Evolutionary conservation across 2,797 vertebrate species (phyloP).

Genomic region (Tragelaphus oryx): DNA sequence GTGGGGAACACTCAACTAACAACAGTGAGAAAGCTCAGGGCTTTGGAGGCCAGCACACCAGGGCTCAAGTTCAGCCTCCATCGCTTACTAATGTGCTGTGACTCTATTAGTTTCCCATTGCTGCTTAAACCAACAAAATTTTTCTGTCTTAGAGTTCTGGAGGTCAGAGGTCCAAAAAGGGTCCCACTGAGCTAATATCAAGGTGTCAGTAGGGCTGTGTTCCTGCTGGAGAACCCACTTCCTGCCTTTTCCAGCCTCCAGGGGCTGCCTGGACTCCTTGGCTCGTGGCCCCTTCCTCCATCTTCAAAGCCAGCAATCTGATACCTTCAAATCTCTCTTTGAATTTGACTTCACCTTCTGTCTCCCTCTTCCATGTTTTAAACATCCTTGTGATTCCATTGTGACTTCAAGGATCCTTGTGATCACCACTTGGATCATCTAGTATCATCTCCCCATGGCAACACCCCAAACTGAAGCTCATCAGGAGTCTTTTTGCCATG

Average conservation of each 20-base stretch:
- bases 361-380: not conserved
- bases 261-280: not conserved
- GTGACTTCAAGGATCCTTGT: not conserved
- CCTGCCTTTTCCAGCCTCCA: not conserved
- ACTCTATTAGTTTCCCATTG: not conserved
- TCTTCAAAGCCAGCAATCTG: not conserved
- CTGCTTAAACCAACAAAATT: not conserved
- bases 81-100: not conserved
- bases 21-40: not conserved
- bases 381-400: not conserved
- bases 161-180: not conserved
- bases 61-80: not conserved
- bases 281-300: not conserved
- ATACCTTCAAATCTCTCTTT: not conserved
- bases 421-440: not conserved
- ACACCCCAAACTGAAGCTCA: not conserved
- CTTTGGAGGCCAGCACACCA: not conserved
- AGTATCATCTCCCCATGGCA: not conserved
- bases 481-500: not conserved
- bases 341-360: not conserved
- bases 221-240: not conserved
- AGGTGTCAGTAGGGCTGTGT: not conserved
- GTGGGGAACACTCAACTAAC: fast-evolving
- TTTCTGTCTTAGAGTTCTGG: not conserved
- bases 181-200: not conserved